Conservation (phyloP, 1,140 invertebrate genomes). For the Drosophila nikananu region DNA sequence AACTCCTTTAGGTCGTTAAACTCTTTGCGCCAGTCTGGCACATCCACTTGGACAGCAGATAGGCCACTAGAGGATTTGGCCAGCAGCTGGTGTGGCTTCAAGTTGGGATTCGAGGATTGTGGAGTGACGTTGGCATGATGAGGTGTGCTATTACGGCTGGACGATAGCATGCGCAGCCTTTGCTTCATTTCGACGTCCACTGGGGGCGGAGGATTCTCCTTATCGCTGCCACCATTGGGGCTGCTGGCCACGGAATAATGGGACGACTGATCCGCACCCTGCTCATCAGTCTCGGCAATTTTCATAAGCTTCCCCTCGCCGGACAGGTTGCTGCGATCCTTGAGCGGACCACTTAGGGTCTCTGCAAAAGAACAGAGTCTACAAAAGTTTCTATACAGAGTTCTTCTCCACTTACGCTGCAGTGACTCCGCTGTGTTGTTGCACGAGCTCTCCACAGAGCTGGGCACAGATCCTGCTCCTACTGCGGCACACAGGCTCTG, state of each 20-base stretch:
- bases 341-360: constrained; percentile 60
- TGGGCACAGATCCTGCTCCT: constrained; percentile 20
- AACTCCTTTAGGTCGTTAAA: constrained; percentile 35
- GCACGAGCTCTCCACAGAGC: constrained; percentile 24
- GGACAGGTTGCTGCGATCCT: constrained; percentile 72
- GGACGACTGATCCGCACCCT: constrained; percentile 26
- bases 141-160: constrained; percentile 74
- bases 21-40: constrained; percentile 40
- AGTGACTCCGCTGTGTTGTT: constrained; percentile 44
- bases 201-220: constrained; percentile 62
- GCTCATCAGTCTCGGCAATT: constrained; percentile 73
- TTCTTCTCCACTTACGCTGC: constrained; percentile 48
- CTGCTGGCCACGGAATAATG: constrained; percentile 44
- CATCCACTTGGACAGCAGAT: constrained; percentile 29
- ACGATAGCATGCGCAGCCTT: constrained; percentile 52
- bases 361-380: constrained; percentile 21
- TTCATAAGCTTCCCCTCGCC: constrained; percentile 63
- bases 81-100: constrained; percentile 40
- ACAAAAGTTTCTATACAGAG: neutral
- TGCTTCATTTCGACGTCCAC: constrained; percentile 42
- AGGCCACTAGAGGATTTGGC: constrained; percentile 53
- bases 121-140: constrained; percentile 40
- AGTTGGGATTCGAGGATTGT: constrained; percentile 5
- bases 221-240: constrained; percentile 53
- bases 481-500: constrained; percentile 26